Base-by-base conservation (phyloP, 2,113 vertebrate species). In the Hemichromis elongatus region DNA sequence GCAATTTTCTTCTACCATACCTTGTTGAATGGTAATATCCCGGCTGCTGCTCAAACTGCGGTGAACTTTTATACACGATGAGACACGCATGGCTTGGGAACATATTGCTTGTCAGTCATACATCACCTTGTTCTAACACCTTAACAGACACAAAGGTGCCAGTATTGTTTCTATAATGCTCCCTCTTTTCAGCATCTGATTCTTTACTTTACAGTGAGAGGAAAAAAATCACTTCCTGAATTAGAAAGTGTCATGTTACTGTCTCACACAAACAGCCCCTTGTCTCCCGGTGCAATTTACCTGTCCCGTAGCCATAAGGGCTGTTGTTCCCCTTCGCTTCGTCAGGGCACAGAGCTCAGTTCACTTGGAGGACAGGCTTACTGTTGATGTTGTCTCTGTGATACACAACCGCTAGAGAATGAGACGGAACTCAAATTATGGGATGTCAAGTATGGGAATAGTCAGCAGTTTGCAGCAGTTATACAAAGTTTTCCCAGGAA, bases 331-430 rank as follows among this genome's bases (percentile, higher is more conserved):
- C 89, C 83, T 73, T 85, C 53, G 78, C 92, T 91, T 92, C 86
- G 89, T 94, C 86, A 90, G 89, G 93, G 92, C 55, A 84, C 91
- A 86, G 92, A 86, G 55, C 90, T 91, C 81, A 59, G 96, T 96
- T 97, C 96, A 96, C 80, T 52, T 81, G 57, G 83, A 95, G 97
- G 96, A 96, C 95, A 95, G 82, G 57, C 90, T 94, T 95, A 92
- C 42, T 87, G 89, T 96, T 95, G 90, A 95, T 95, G 90, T 93
- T 94, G 53, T 95, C 93, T 81, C 78, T 87, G 89, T 86, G 88
- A 96, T 88, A 70, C 93, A 94, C 93, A 90, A 93, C 84, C 83
- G 42, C 87, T 82, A 82, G 79, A 80, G 21, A 87, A 73, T 63
- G 66, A 85, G 79, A 79, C 45, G 8, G 21, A 80, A 55, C 68